These are phyloP conservation scores for Pegea sp. DNA, from an alignment of 23 tunicate species.

Conservation along the genomic window DNA sequence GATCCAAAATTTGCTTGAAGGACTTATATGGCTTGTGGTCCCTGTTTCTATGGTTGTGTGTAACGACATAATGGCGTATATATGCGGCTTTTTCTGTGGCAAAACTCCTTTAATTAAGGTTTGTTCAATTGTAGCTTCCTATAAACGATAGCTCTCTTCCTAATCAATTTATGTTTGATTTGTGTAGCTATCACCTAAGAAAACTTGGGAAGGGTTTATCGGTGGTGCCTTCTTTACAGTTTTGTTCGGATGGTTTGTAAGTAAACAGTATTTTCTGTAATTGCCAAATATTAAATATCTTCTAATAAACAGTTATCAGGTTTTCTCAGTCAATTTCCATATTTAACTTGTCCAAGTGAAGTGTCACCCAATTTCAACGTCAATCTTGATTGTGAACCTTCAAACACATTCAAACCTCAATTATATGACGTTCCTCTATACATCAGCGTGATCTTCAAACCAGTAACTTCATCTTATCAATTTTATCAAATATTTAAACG, in stretches of 20 bases:
- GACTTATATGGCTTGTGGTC: constrained; percentile 65
- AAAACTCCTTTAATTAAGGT: constrained; percentile 80
- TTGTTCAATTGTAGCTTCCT: not conserved
- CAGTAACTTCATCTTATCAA: constrained; percentile 16
- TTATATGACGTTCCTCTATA: constrained; percentile 55
- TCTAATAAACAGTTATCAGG: constrained; percentile 33
- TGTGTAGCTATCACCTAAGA: constrained; percentile 88
- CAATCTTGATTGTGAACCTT: constrained; percentile 32
- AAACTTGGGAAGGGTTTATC: constrained; percentile 99
- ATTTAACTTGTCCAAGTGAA: constrained; percentile 55
- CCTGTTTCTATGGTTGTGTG: constrained; percentile 71
- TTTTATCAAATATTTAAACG: not conserved
- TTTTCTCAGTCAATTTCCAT: constrained; percentile 39
- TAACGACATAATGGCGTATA: constrained; percentile 89
- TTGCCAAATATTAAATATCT: not conserved
- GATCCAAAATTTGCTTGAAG: constrained; percentile 66
- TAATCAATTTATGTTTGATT: not conserved
- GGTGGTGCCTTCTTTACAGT: constrained; percentile 89
- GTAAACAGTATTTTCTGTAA: constrained; percentile 6
- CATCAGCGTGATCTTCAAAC: constrained; percentile 26
- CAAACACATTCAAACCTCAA: constrained; percentile 22
- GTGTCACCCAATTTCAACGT: constrained; percentile 20
- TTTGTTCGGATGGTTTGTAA: constrained; percentile 82
- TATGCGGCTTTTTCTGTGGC: constrained; percentile 88
- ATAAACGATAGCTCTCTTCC: not conserved